Percentiles rank a stretch among this genome's conserved stretches.
phyloP scores from a whole-genome alignment of 2,797 vertebrate genomes.

The Toxotes lorentzi region DNA sequence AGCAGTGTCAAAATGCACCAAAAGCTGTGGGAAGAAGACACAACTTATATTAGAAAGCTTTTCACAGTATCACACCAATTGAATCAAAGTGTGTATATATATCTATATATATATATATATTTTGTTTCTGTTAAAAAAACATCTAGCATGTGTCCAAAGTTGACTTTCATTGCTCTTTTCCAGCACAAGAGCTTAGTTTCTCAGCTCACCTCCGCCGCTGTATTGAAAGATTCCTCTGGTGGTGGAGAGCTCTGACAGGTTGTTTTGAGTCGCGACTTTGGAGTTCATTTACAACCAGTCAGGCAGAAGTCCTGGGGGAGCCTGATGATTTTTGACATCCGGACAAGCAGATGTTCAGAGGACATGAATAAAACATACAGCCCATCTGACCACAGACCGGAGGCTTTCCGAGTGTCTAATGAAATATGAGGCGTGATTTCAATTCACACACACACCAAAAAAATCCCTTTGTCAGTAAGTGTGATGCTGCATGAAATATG shows the following conservation, averaged over 20 bases:
- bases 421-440: slow-evolving; percentile 78
- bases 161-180: slow-evolving; percentile 59
- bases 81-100: slow-evolving; percentile 48
- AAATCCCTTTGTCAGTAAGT: slow-evolving; percentile 72
- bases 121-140: slow-evolving; percentile 5
- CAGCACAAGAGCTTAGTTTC: slow-evolving; percentile 43
- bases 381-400: slow-evolving; percentile 71
- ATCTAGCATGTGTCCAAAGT: slow-evolving; percentile 24
- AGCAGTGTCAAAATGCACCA: slow-evolving; percentile 78
- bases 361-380: slow-evolving; percentile 85
- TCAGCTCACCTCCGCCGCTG: slow-evolving; percentile 60
- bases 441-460: slow-evolving; percentile 58
- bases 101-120: not conserved
- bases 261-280: slow-evolving; percentile 76
- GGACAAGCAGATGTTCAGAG: slow-evolving; percentile 82
- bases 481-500: slow-evolving; percentile 81
- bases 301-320: slow-evolving; percentile 71
- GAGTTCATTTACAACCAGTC: slow-evolving; percentile 83
- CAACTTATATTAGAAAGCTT: slow-evolving; percentile 60
- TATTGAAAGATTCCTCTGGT: slow-evolving; percentile 63
- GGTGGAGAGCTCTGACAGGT: slow-evolving; percentile 73
- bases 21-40: slow-evolving; percentile 74
- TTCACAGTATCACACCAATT: slow-evolving; percentile 50
- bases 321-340: slow-evolving; percentile 81
- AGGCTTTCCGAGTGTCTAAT: slow-evolving; percentile 76